These are phyloP conservation scores for Dreissena polymorpha DNA, from an alignment of 1,140 invertebrate genomes.

Conservation along the genomic window DNA sequence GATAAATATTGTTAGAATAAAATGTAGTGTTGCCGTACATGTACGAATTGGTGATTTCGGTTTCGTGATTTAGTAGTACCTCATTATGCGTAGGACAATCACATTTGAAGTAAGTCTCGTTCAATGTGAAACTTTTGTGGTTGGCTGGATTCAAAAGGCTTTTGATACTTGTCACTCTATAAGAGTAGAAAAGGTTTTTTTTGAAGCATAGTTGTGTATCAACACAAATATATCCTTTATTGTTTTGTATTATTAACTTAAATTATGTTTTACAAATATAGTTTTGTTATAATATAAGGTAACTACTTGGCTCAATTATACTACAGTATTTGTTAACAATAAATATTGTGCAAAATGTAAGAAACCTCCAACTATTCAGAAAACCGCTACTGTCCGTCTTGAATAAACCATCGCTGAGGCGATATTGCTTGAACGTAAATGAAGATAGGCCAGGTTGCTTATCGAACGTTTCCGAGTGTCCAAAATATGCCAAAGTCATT, in stretches of 20 bases:
- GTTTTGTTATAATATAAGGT: not conserved
- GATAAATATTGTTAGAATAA: too few species aligned
- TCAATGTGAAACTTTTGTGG: not conserved
- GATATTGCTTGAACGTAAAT: not conserved
- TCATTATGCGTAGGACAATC: too few species aligned
- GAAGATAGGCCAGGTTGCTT: not conserved
- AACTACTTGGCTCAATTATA: not conserved
- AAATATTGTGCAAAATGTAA: not conserved
- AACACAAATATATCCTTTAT: not conserved
- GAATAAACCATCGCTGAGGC: not conserved
- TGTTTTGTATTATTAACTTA: not conserved
- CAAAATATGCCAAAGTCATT: not conserved
- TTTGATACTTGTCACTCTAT: not conserved
- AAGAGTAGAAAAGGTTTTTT: not conserved
- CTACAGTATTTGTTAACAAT: not conserved
- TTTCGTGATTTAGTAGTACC: too few species aligned
- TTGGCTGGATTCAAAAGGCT: slow-evolving; percentile 5
- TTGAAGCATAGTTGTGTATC: not conserved
- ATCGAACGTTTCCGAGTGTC: not conserved
- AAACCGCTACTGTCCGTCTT: not conserved
- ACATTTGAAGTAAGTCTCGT: not conserved
- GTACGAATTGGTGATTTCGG: too few species aligned
- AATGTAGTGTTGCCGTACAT: too few species aligned
- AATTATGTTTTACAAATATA: not conserved
- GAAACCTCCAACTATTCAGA: not conserved